Percentiles rank a stretch among this genome's conserved stretches.
Conservation (phyloP, 2,888 invertebrate genomes). For the Apamea crenata region DNA sequence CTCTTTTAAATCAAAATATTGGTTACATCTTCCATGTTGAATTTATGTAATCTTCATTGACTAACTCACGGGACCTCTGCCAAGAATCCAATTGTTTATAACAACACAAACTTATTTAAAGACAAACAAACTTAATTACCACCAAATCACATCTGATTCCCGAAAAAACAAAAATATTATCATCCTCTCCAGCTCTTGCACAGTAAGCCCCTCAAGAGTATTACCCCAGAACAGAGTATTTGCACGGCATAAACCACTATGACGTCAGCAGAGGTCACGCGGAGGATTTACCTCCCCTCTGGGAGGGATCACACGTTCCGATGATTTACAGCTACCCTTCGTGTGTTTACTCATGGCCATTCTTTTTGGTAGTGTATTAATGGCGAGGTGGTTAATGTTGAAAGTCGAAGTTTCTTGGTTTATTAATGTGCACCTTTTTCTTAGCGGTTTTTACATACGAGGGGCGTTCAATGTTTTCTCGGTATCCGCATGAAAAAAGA, state of each 20-base stretch:
- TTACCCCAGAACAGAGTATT: conserved; percentile 46
- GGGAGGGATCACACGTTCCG: conserved; percentile 58
- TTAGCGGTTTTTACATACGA: neutral
- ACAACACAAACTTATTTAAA: neutral
- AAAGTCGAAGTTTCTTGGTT: neutral
- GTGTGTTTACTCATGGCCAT: conserved; percentile 41
- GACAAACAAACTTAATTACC: neutral
- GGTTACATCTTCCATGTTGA: neutral
- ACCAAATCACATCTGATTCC: neutral
- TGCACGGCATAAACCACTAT: conserved; percentile 39
- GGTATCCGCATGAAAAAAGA: no score
- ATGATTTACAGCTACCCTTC: conserved; percentile 58
- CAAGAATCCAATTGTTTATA: neutral
- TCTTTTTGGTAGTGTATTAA: conserved; percentile 29
- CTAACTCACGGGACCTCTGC: neutral
- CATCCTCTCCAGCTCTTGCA: neutral
- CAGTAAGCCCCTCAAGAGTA: conserved; percentile 19
- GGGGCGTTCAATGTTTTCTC: no score
- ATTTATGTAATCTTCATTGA: neutral
- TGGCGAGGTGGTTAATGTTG: neutral
- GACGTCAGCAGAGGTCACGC: conserved; percentile 56
- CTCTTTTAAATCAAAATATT: neutral
- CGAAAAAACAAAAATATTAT: conserved; percentile 2
- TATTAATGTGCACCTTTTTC: neutral
- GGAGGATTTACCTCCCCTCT: conserved; percentile 50